Percentiles rank a stretch among this genome's conserved stretches.
Conservation (phyloP, 2,113 vertebrate species). For the Paedocypris sp. region DNA sequence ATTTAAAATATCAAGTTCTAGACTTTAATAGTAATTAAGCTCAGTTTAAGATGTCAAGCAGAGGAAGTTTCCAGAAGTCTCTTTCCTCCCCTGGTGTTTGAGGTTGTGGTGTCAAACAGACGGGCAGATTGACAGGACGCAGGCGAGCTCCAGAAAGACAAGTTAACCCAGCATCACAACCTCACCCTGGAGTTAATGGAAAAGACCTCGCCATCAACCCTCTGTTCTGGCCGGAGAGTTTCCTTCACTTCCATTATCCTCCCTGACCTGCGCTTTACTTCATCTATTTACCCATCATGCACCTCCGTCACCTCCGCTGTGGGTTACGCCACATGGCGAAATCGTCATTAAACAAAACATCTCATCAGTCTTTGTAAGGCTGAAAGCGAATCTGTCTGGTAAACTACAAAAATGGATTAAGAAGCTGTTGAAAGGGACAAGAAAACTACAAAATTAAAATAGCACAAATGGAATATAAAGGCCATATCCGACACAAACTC, state of each 20-base stretch:
- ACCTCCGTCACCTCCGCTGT: constrained; percentile 28
- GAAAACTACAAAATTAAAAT: too few relatives aligned
- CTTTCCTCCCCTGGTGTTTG: constrained; percentile 12
- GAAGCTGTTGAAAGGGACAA: too few relatives aligned
- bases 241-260: constrained; percentile 55
- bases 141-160: constrained; percentile 26
- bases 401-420: too few relatives aligned
- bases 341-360: constrained; percentile 4
- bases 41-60: background rate
- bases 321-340: background rate
- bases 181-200: constrained; percentile 55
- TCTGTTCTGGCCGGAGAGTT: constrained; percentile 26
- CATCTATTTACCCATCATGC: constrained; percentile 44
- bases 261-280: constrained; percentile 43
- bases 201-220: constrained; percentile 52
- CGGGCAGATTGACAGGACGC: constrained; percentile 11
- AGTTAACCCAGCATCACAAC: constrained; percentile 36
- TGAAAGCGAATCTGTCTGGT: too few relatives aligned
- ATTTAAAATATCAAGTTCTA: too few relatives aligned
- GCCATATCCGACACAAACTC: background rate
- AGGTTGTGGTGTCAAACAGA: constrained; percentile 1
- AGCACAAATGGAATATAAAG: background rate
- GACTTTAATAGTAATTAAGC: too few relatives aligned
- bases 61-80: constrained; percentile 3
- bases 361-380: background rate